Base-by-base conservation (phyloP, 2,113 vertebrate species). In the Lampris megalopsis region DNA sequence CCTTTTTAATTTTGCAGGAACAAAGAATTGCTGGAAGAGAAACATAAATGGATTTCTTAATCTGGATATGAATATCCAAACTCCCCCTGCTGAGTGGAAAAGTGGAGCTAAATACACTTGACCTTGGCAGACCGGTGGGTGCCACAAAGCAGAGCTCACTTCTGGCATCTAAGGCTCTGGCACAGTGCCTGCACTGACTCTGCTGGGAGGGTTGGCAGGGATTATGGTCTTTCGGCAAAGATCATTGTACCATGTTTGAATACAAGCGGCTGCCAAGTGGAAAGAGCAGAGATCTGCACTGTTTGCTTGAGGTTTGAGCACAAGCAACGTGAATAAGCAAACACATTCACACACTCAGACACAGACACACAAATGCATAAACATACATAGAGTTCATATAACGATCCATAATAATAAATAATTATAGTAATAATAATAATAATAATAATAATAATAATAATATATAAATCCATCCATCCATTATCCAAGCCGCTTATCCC, bases 31-130 rank as follows among this genome's bases (percentile, higher is more conserved):
- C n/a, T 5, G n/a, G n/a, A 54, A 11, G 13, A 54, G 11, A 11
- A 43, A 6, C 41, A 48, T 41, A 49, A 64, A 49, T 49, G 24
- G 9, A 63, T 64, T 49, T 37, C 24, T 11, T 37, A 49, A 49
- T 37, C 62, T 64, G 35, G 50, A 73, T 45, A 63, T 73, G 61
- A 72, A 72, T 63, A 36, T 54, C 71, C n/a, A 45, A 68, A 82
- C 62, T 54, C 13, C 73, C 81, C 54, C 66, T 57, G 3, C 61
- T 48, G 53, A 84, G 68, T 76, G 56, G 64, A 77, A 53, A 89
- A 84, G 80, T 69, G 69, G 75, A 88, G 92, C 89, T 92, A 93
- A 92, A 85, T 80, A 85, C 89, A 90, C 86, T 88, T 94, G 89
- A 94, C 93, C 91, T 93, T 93, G 92, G 90, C 88, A 88, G 78